Evolutionary conservation across 2,797 vertebrate species (phyloP), one percentile per base, ranked within the genome.

Genomic region (Erethizon dorsatum): DNA sequence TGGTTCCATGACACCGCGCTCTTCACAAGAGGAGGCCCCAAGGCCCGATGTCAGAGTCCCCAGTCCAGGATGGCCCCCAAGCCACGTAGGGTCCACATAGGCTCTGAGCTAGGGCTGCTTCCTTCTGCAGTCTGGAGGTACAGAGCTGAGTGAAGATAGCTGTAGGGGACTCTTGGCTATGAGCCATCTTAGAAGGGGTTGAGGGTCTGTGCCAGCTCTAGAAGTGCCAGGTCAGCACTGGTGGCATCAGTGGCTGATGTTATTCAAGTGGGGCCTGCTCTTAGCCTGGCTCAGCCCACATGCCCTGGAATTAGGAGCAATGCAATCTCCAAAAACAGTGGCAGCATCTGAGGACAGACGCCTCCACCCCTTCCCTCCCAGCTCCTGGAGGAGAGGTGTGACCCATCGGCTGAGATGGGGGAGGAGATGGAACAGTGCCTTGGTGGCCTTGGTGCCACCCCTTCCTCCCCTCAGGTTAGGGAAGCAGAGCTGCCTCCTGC

Each of bases 261-360:
- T 31, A 31, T 63, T 61, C 24, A 5, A n/a, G 77, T 54, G 77
- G 59, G 56, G 79, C 91, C 80, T 28, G 77, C 92, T 65, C 88
- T 88, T 12, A 8, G 17, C 94, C 83, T 87, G 84, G 84, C 89
- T 78, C 80, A 54, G 80, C 78, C 92, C 92, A 86, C 24, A 1
- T 65, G 84, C 56, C 93, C 88, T 1, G 0, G 59, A 92, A 87
- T n/a, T 54, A n/a, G 83, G 82, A 86, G 91, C 95, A 63, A 83
- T 33, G 45, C 67, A 33, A 93, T 71, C 85, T 97, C 95, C 88
- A 65, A 89, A 97, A 97, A 95, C 85, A 97, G 91, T 9, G 47
- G 18, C 0, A n/a, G 57, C 90, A 87, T 94, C 83, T 89, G 69
- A 98, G 96, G 97, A 95, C 95, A 94, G 69, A 65, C n/a, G 54